Percentiles rank a stretch among this genome's conserved stretches.
Evolutionary conservation across 2,113 vertebrate species (phyloP).

Genomic region (Pseudolaguvia tuberculata): DNA sequence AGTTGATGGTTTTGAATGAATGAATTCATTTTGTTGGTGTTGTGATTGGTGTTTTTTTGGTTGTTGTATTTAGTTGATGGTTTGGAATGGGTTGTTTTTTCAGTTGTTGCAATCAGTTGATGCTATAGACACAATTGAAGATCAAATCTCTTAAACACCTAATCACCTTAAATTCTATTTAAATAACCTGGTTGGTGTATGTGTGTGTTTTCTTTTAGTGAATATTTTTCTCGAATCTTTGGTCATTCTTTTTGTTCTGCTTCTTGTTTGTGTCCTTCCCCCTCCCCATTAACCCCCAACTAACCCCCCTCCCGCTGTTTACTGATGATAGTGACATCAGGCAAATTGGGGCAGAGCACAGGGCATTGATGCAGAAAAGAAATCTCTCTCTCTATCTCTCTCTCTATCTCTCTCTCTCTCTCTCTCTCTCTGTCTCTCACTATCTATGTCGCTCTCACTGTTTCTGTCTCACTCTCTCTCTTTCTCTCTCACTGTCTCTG

Average conservation of each 20-base stretch:
- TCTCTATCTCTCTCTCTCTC: conserved; percentile 8
- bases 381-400: conserved; percentile 21
- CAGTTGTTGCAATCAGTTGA: too few species aligned
- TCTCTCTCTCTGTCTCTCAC: too few species aligned
- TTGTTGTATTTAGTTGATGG: too few species aligned
- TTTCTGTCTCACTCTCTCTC: conserved; percentile 22
- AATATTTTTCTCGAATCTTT: not conserved
- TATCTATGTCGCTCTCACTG: conserved; percentile 31
- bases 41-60: too few species aligned
- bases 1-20: too few species aligned
- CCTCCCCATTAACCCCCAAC: conserved; percentile 3
- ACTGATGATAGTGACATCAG: conserved; percentile 49
- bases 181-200: too few species aligned
- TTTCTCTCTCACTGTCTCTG: too few species aligned
- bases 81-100: too few species aligned
- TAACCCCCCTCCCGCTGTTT: conserved; percentile 29
- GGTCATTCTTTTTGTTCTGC: conserved; percentile 55
- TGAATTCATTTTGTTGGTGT: too few species aligned
- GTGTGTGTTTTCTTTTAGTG: not conserved
- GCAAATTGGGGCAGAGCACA: conserved; percentile 51
- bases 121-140: too few species aligned
- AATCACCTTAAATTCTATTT: too few species aligned
- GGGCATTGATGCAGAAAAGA: conserved; percentile 55
- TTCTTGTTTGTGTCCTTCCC: conserved; percentile 32
- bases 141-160: too few species aligned